Percentiles rank a stretch among this genome's conserved stretches.
phyloP scores from a whole-genome alignment of 2,888 invertebrate genomes.

The Andricus quercusramuli region DNA sequence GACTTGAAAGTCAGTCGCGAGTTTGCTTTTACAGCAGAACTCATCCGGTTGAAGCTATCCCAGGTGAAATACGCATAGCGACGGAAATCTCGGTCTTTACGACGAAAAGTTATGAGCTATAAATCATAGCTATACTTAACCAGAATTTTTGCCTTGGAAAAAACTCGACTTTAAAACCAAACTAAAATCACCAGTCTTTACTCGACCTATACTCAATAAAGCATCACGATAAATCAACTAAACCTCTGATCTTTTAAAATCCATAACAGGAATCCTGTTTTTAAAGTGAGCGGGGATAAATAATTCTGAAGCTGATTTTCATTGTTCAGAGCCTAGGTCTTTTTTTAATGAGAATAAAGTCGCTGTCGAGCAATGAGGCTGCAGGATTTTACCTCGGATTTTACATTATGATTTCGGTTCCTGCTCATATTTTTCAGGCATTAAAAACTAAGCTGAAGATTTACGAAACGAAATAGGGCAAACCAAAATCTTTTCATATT shows the following conservation, averaged over 20 bases:
- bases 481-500: too few relatives aligned
- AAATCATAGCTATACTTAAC: slow-evolving; percentile 28
- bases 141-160: slow-evolving; percentile 15
- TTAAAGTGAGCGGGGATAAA: background rate
- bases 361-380: background rate
- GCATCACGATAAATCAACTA: slow-evolving; percentile 16
- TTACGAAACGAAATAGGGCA: too few relatives aligned
- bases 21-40: background rate
- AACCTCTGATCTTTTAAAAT: slow-evolving; percentile 13
- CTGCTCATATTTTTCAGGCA: too few relatives aligned
- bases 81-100: slow-evolving; percentile 44
- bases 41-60: background rate
- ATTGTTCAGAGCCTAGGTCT: background rate
- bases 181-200: slow-evolving; percentile 4
- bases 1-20: background rate
- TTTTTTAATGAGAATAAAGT: background rate
- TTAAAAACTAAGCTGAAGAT: too few relatives aligned
- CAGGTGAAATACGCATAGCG: slow-evolving; percentile 6
- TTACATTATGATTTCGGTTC: background rate
- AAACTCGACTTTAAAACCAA: slow-evolving; percentile 13
- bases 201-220: background rate
- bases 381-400: background rate
- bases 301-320: background rate
- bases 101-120: slow-evolving; percentile 50
- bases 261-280: background rate